These are phyloP conservation scores for Copsychus sechellarum DNA, from an alignment of 2,113 vertebrate genomes.

Conservation along the genomic window DNA sequence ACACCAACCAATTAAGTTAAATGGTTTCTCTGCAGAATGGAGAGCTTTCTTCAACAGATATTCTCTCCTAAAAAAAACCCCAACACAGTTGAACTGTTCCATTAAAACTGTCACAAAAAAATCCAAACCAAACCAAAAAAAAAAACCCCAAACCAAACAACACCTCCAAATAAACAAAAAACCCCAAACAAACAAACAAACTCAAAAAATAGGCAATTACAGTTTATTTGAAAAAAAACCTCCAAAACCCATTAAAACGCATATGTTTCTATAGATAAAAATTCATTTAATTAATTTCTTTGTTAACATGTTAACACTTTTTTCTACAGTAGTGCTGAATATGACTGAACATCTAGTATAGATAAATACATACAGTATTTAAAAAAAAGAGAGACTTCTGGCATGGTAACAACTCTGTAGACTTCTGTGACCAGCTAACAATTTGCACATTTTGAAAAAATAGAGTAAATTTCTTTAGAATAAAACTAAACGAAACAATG, in stretches of 20 bases:
- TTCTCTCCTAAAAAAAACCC: not conserved
- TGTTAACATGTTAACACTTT: fast-evolving
- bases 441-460: not conserved
- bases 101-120: not conserved
- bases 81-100: not conserved
- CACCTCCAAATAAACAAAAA: not conserved
- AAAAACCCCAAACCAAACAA: not conserved
- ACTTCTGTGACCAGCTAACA: not conserved
- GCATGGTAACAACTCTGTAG: not conserved
- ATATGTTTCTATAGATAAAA: not conserved
- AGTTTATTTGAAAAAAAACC: not conserved
- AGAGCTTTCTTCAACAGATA: not conserved
- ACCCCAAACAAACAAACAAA: fast-evolving
- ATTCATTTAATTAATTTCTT: not conserved
- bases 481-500: not conserved
- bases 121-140: no score
- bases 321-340: not conserved
- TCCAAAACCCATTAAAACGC: not conserved
- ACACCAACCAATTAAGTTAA: not conserved
- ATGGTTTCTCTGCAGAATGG: not conserved
- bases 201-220: not conserved
- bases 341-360: not conserved
- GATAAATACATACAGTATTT: not conserved
- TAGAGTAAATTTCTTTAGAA: no score
- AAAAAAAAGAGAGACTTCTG: not conserved